Evolutionary conservation across 1,140 invertebrate species (phyloP).

Genomic region (Euglossa dilemma): DNA sequence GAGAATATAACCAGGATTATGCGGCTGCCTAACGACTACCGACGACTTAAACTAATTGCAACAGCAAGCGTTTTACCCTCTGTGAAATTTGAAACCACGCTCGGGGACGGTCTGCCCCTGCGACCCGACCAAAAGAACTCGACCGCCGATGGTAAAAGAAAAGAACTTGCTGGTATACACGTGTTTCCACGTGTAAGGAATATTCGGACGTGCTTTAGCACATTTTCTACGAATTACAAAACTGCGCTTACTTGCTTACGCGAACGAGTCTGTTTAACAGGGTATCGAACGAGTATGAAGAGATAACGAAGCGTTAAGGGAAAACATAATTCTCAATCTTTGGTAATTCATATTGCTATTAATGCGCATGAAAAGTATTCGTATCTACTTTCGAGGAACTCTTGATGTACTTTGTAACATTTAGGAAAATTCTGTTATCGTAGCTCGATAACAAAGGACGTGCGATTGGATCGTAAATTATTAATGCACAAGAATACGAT

Average conservation of each 20-base stretch:
- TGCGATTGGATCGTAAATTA: not conserved
- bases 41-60: slow-evolving; percentile 17
- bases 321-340: not conserved
- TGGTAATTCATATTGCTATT: not conserved
- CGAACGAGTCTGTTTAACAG: too few relatives aligned
- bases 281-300: too few relatives aligned
- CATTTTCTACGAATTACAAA: too few relatives aligned
- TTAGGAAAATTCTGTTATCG: not conserved
- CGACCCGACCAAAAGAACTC: not conserved
- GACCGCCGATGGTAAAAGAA: not conserved
- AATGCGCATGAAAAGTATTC: not conserved
- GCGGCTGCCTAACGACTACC: not conserved
- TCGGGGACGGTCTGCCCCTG: not conserved
- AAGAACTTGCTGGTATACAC: not conserved
- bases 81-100: slow-evolving; percentile 36
- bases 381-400: not conserved
- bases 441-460: not conserved
- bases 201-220: too few relatives aligned
- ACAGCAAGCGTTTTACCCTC: slow-evolving; percentile 22
- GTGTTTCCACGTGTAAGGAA: not conserved
- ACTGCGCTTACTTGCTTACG: too few relatives aligned
- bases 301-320: not conserved
- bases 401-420: not conserved
- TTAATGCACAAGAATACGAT: slow-evolving; percentile 14
- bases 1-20: slow-evolving; percentile 2